Conservation (phyloP, 1,140 invertebrate genomes). For the Phthorimaea operculella region DNA sequence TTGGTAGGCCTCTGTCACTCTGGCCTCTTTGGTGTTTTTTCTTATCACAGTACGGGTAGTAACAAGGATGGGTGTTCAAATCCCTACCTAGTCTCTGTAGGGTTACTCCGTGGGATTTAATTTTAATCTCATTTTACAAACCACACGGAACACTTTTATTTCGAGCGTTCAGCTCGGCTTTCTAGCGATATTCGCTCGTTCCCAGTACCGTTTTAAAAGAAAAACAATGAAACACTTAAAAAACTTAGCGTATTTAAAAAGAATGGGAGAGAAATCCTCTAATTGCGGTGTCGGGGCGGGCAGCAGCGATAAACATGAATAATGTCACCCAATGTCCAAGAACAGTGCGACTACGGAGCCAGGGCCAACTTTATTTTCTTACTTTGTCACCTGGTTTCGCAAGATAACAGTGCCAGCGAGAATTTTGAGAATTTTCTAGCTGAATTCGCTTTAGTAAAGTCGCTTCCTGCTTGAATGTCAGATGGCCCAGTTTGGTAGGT, state of each 20-base stretch:
- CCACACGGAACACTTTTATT: neutral
- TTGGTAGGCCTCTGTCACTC: too few relatives aligned
- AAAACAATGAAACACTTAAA: slow-evolving; percentile 11
- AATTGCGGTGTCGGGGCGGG: slow-evolving; percentile 46
- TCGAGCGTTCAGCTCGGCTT: neutral
- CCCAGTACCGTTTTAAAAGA: neutral
- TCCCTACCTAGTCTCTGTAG: too few relatives aligned
- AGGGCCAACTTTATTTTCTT: slow-evolving; percentile 55
- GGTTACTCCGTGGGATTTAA: too few relatives aligned
- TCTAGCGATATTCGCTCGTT: neutral
- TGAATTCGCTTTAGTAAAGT: neutral
- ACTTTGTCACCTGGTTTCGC: slow-evolving; percentile 53
- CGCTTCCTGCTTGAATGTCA: neutral
- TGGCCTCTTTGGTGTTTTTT: too few relatives aligned
- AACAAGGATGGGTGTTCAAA: too few relatives aligned
- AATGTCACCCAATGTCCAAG: slow-evolving; percentile 56
- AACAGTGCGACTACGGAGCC: slow-evolving; percentile 15
- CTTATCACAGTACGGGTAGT: too few relatives aligned
- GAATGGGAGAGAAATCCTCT: slow-evolving; percentile 34
- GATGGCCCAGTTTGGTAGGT: neutral
- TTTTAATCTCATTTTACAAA: too few relatives aligned
- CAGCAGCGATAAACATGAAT: slow-evolving; percentile 59
- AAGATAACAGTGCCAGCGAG: slow-evolving; percentile 31
- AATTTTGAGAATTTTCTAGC: neutral
- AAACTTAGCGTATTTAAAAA: slow-evolving; percentile 23